phyloP scores from a whole-genome alignment of 92 coral and sea anemone genomes.

The Porites rus region DNA sequence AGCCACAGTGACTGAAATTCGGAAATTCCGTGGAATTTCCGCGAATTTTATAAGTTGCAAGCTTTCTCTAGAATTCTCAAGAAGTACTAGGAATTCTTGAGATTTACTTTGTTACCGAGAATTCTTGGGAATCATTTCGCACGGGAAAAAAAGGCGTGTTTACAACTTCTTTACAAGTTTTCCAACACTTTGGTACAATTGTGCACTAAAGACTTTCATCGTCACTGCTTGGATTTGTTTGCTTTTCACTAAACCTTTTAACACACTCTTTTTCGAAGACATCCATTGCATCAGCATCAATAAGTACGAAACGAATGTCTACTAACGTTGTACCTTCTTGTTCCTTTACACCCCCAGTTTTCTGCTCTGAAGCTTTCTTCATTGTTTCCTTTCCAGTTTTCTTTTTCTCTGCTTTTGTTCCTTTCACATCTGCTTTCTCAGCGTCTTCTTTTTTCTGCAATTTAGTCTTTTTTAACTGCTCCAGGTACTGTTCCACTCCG shows the following conservation, averaged over 20 bases:
- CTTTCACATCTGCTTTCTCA: not conserved
- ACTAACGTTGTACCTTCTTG: constrained; percentile 1
- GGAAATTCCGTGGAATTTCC: too few relatives aligned
- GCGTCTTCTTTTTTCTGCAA: not conserved
- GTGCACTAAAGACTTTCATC: constrained; percentile 1
- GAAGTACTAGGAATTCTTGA: too few relatives aligned
- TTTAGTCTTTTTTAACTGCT: not conserved
- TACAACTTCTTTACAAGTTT: not conserved
- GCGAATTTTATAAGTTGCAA: too few relatives aligned
- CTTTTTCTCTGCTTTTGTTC: not conserved
- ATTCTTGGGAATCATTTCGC: too few relatives aligned
- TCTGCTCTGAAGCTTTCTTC: not conserved
- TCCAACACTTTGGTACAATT: too few relatives aligned
- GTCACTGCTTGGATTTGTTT: not conserved
- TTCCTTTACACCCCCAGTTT: not conserved
- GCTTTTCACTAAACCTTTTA: constrained; percentile 41
- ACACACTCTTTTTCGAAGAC: constrained; percentile 72
- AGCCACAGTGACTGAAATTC: too few relatives aligned
- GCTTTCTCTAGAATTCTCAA: too few relatives aligned
- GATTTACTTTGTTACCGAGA: too few relatives aligned
- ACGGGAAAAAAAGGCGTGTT: not conserved
- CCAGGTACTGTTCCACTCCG: constrained; percentile 57
- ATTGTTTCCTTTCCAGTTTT: not conserved
- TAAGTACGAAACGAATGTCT: constrained; percentile 79
- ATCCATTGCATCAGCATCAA: constrained; percentile 60